Conservation (phyloP, 2,797 vertebrate genomes). For the Leptodactylus fallax region DNA sequence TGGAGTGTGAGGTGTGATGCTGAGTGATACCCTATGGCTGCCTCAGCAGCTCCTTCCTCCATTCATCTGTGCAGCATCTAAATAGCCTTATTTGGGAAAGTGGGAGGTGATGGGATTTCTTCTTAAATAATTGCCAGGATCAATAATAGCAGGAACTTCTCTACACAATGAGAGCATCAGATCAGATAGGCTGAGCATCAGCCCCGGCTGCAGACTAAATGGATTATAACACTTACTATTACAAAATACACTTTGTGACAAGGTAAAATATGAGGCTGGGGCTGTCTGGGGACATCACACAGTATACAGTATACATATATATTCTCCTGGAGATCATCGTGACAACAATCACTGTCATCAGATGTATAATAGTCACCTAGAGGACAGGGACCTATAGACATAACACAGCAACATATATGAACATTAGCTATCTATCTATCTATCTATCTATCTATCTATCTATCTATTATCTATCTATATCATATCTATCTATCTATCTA, state of each 20-base stretch:
- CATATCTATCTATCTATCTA: neutral
- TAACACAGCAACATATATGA: neutral
- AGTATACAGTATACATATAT: neutral
- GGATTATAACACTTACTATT: slow-evolving; percentile 22
- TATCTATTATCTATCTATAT: neutral
- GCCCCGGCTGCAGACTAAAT: slow-evolving; percentile 37
- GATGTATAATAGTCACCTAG: neutral
- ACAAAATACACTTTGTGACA: slow-evolving; percentile 5
- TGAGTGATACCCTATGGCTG: slow-evolving; percentile 73
- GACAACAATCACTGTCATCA: neutral
- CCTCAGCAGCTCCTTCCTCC: slow-evolving; percentile 73
- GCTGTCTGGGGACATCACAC: neutral
- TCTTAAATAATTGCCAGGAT: slow-evolving; percentile 77
- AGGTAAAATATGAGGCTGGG: slow-evolving; percentile 25
- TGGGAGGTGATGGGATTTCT: slow-evolving; percentile 75
- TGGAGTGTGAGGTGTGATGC: slow-evolving; percentile 65
- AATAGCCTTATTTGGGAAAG: slow-evolving; percentile 80
- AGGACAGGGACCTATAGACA: neutral
- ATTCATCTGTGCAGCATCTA: slow-evolving; percentile 82
- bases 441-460: neutral
- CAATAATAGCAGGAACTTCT: slow-evolving; percentile 67
- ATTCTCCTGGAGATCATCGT: neutral
- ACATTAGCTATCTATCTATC: too few species aligned
- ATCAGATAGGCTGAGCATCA: slow-evolving; percentile 60
- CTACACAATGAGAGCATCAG: slow-evolving; percentile 60